These are phyloP conservation scores for Adineta ricciae DNA, from an alignment of 2,888 invertebrate species.

Conservation along the genomic window DNA sequence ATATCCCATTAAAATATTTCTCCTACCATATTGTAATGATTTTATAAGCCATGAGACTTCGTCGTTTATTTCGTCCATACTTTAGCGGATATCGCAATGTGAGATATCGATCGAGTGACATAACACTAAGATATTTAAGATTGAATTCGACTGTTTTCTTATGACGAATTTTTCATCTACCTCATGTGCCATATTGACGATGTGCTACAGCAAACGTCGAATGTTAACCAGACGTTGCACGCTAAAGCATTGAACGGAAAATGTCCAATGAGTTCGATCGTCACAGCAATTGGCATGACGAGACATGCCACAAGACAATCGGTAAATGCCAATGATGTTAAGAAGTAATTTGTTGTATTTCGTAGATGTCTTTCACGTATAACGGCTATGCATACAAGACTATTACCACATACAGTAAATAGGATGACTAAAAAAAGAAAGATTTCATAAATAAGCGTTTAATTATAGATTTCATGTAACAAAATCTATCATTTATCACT, in stretches of 20 bases:
- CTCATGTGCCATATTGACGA: slow-evolving; percentile 21
- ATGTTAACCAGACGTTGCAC: slow-evolving; percentile 14
- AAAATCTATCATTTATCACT: too few relatives aligned
- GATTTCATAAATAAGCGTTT: too few relatives aligned
- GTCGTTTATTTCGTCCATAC: slow-evolving; percentile 45
- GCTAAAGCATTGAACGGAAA: slow-evolving; percentile 13
- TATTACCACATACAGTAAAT: slow-evolving; percentile 62
- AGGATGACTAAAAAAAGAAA: slow-evolving; percentile 26
- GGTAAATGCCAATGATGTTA: slow-evolving; percentile 80
- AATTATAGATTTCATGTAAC: too few relatives aligned
- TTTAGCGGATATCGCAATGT: slow-evolving; percentile 81
- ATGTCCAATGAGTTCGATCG: slow-evolving; percentile 67
- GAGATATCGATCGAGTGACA: slow-evolving; percentile 63
- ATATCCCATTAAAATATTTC: not conserved
- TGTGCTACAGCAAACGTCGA: slow-evolving; percentile 16
- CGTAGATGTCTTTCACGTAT: slow-evolving; percentile 76
- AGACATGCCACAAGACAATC: slow-evolving; percentile 82
- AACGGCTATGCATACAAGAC: slow-evolving; percentile 82
- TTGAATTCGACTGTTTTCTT: slow-evolving; percentile 49
- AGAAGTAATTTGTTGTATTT: slow-evolving; percentile 88
- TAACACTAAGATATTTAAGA: slow-evolving; percentile 57
- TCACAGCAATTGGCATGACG: slow-evolving; percentile 88
- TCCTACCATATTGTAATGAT: slow-evolving; percentile 75
- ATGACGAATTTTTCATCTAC: not conserved
- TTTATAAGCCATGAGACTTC: slow-evolving; percentile 57